phyloP scores from a whole-genome alignment of 2,797 vertebrate species.

The Odontamblyopus lacepedii region DNA sequence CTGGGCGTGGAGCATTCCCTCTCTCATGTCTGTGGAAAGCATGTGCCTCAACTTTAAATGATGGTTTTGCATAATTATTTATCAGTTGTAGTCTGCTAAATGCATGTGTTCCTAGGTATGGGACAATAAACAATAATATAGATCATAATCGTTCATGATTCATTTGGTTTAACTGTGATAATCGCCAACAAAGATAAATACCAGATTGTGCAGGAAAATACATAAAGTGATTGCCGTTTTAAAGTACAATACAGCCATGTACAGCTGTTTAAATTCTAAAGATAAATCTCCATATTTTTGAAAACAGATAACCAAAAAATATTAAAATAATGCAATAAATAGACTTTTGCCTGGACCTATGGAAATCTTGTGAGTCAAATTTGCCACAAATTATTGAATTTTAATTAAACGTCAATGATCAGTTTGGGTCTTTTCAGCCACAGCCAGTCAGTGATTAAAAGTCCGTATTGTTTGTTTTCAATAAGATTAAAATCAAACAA shows the following conservation, averaged over 20 bases:
- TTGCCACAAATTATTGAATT: background rate
- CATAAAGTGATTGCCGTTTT: background rate
- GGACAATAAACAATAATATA: too few relatives aligned
- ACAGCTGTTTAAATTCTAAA: background rate
- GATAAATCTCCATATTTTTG: background rate
- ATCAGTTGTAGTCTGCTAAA: background rate
- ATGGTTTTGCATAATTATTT: conserved; percentile 1
- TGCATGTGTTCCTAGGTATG: background rate
- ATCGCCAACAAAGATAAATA: too few relatives aligned
- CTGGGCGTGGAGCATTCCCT: conserved; percentile 67
- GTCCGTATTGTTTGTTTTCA: too few relatives aligned
- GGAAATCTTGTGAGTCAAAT: background rate
- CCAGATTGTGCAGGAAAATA: too few relatives aligned
- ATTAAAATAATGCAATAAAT: background rate
- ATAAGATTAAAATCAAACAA: too few relatives aligned
- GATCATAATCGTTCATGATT: too few relatives aligned
- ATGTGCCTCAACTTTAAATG: conserved; percentile 29
- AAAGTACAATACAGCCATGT: background rate
- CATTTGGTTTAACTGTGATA: too few relatives aligned
- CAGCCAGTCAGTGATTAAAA: too few relatives aligned
- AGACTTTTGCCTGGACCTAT: background rate
- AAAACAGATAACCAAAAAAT: too few relatives aligned
- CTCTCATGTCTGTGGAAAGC: conserved; percentile 16
- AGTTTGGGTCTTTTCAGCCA: background rate
- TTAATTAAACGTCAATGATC: too few relatives aligned